phyloP scores from a whole-genome alignment of 2,113 vertebrate genomes.

The Oreochromis aureus region DNA sequence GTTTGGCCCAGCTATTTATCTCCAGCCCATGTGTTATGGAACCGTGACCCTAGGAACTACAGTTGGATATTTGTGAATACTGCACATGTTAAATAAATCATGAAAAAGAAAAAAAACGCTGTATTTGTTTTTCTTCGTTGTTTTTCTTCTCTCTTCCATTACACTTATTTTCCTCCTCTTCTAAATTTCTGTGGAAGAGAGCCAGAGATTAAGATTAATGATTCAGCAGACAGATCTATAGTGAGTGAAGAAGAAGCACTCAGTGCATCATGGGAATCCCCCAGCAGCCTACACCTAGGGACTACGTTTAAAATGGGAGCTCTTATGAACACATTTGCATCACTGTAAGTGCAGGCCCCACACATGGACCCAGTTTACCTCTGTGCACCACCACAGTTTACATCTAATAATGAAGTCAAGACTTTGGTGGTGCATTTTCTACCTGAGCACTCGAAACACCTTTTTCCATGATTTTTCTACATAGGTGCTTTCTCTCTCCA shows the following conservation, averaged over 20 bases:
- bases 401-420: background rate
- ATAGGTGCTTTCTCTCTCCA: rapidly evolving
- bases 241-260: too few species aligned
- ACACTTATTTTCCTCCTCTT: too few species aligned
- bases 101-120: background rate
- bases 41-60: background rate
- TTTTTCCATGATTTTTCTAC: background rate
- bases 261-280: too few species aligned
- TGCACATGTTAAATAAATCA: constrained; percentile 58
- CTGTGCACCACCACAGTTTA: background rate
- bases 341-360: background rate
- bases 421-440: background rate
- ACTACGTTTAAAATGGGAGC: background rate
- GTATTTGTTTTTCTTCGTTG: too few species aligned
- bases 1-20: constrained; percentile 10
- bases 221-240: too few species aligned
- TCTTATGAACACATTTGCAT: rapidly evolving
- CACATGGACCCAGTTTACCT: background rate
- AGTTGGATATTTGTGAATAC: constrained; percentile 16
- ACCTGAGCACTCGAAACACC: background rate
- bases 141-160: too few species aligned
- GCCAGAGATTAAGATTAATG: too few species aligned
- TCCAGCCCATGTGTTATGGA: background rate
- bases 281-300: background rate
- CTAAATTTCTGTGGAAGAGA: too few species aligned